Base-by-base conservation (phyloP, 2,888 invertebrate species). In the Spilarctia lutea region DNA sequence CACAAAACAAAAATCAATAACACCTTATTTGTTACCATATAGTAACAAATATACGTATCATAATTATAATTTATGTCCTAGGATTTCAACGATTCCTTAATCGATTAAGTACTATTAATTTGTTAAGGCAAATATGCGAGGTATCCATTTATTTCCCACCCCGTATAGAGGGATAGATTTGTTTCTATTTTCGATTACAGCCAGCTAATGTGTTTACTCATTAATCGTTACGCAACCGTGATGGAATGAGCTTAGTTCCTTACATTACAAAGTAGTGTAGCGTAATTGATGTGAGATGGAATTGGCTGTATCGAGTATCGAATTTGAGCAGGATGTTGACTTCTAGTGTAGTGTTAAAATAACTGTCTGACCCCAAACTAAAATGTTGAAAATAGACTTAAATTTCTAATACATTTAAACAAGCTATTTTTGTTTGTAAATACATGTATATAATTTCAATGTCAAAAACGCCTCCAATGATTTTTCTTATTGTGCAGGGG, bases 151-250 rank as follows among this genome's bases (percentile, higher is more conserved):
- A 27, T 73, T 63, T 24, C 13, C n/a, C 6, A 24, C 30, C 60
- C n/a, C 20, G 48, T 45, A n/a, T 56, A 74, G 48, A 63, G 73
- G 68, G 68, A 63, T 65, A 48, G 67, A 71, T 68, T 73, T 71
- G 71, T 75, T 75, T 75, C 67, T 71, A 63, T 71, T 68, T 42
- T 30, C 45, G 48, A 74, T 73, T 73, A 70, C 63, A 39, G 74
- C n/a, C 20, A 72, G 45, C 72, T 73, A 75, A 75, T 77, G 77
- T 78, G 79, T 76, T 73, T 65, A 52, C 75, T 74, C 42, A 74
- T 71, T 70, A 66, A 74, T 71, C 65, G 68, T 56, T 45, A 42
- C 30, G 45, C 27, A 10, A 39, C 48, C 2, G 35, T 52, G n/a
- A 20, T 27, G 4, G 24, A 33, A 30, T 52, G 63, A 63, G 63